phyloP scores from a whole-genome alignment of 2,797 vertebrate species.

The Coranthus polyacanthus region DNA sequence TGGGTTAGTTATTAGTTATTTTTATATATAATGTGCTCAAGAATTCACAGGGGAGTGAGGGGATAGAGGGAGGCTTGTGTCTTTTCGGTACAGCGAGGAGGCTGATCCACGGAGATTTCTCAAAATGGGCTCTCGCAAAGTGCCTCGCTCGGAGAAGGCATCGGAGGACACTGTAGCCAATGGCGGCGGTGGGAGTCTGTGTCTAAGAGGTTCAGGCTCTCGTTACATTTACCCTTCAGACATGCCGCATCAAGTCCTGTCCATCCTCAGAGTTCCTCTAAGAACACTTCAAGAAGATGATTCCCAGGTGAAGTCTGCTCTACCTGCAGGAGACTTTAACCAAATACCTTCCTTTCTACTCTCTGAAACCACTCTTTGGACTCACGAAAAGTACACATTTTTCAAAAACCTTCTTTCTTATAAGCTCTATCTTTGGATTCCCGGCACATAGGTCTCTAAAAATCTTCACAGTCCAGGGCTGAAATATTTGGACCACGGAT shows the following conservation, averaged over 20 bases:
- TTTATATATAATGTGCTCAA: too few species aligned
- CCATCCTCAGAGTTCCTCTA: slow-evolving; percentile 65
- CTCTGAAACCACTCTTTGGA: slow-evolving; percentile 37
- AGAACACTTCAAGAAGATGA: slow-evolving; percentile 72
- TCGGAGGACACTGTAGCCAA: slow-evolving; percentile 61
- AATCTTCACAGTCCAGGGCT: slow-evolving; percentile 71
- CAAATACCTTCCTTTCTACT: slow-evolving; percentile 58
- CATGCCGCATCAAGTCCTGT: slow-evolving; percentile 40
- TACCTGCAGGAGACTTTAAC: slow-evolving; percentile 69
- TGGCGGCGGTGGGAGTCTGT: slow-evolving; percentile 44
- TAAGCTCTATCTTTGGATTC: slow-evolving; percentile 71
- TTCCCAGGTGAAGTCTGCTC: slow-evolving; percentile 59
- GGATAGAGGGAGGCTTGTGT: slow-evolving; percentile 62
- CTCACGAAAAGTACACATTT: slow-evolving; percentile 46
- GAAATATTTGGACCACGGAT: slow-evolving; percentile 59
- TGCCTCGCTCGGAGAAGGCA: slow-evolving; percentile 63
- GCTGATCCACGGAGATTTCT: slow-evolving; percentile 78
- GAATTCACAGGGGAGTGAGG: too few species aligned
- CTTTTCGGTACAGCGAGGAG: slow-evolving; percentile 65
- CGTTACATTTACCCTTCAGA: slow-evolving; percentile 47
- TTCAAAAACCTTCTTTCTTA: slow-evolving; percentile 57
- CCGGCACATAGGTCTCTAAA: slow-evolving; percentile 55
- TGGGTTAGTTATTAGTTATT: too few species aligned
- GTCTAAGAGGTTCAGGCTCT: slow-evolving; percentile 43
- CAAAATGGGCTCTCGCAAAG: slow-evolving; percentile 76